A percentile compares a stretch with the other conserved stretches of the same genome.
These are phyloP conservation scores for Pluvialis apricaria DNA, from an alignment of 2,113 vertebrate genomes.

Conservation along the genomic window DNA sequence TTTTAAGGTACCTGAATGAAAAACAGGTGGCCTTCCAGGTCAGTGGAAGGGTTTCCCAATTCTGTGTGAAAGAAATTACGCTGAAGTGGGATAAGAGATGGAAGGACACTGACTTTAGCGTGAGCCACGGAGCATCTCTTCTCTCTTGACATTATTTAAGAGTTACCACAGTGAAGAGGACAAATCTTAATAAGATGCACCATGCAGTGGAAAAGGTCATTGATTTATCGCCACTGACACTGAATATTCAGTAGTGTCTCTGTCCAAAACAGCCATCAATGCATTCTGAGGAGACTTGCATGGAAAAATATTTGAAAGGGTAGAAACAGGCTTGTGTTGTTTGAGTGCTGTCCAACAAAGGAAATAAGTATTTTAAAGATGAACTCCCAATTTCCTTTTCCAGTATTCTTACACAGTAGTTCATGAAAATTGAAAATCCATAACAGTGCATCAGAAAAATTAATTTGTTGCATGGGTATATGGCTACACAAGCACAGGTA, in stretches of 20 bases:
- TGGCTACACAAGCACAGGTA: neutral
- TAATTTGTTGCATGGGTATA: neutral
- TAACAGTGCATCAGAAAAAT: neutral
- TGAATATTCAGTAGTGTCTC: neutral
- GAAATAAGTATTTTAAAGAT: neutral
- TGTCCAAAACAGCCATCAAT: neutral
- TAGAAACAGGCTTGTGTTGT: neutral
- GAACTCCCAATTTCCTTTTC: neutral
- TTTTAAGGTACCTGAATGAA: neutral
- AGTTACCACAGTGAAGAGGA: neutral
- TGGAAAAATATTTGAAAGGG: neutral
- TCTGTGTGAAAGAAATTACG: neutral
- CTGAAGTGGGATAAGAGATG: neutral
- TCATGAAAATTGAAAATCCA: neutral
- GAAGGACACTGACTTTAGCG: neutral
- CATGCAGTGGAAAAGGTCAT: neutral
- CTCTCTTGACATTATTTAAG: neutral
- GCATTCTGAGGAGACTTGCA: neutral
- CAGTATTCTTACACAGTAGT: neutral
- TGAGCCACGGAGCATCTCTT: neutral
- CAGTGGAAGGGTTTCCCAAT: neutral
- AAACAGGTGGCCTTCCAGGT: neutral
- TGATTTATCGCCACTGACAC: neutral
- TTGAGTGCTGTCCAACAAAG: neutral
- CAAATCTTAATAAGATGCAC: neutral